Percentiles rank a stretch among this genome's conserved stretches.
These are phyloP conservation scores for Lampropteryx suffumata DNA, from an alignment of 2,888 invertebrate species.

Conservation along the genomic window DNA sequence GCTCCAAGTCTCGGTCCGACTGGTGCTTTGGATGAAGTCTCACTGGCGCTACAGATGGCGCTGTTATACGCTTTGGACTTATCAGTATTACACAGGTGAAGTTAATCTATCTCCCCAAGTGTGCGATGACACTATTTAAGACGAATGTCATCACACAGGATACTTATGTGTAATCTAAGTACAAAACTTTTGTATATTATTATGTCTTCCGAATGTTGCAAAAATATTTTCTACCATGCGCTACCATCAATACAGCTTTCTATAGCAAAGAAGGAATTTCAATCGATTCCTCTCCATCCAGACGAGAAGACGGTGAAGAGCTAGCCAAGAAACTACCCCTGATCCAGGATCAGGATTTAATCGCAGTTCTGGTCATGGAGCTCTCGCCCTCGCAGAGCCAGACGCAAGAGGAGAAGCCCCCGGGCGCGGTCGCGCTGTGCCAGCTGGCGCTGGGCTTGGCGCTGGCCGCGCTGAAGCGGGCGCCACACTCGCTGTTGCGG, in stretches of 20 bases:
- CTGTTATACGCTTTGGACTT: constrained; percentile 92
- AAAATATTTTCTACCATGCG: too few relatives aligned
- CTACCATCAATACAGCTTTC: too few relatives aligned
- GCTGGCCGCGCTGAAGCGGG: constrained; percentile 67
- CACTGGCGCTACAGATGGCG: constrained; percentile 91
- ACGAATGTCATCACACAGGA: too few relatives aligned
- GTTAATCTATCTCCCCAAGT: too few relatives aligned
- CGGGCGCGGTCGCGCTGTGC: constrained; percentile 60
- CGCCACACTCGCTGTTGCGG: constrained; percentile 63
- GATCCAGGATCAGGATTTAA: constrained; percentile 83
- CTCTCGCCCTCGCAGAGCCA: constrained; percentile 57
- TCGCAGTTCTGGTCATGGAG: constrained; percentile 78
- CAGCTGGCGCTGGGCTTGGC: constrained; percentile 65
- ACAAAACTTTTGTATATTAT: too few relatives aligned
- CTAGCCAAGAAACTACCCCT: constrained; percentile 86
- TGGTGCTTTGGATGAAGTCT: constrained; percentile 90
- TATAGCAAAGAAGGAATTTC: too few relatives aligned
- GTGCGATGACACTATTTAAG: too few relatives aligned
- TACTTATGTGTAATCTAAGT: too few relatives aligned
- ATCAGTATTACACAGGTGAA: constrained; percentile 85
- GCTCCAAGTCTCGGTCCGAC: constrained; percentile 76
- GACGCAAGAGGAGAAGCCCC: constrained; percentile 37
- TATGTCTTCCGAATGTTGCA: too few relatives aligned
- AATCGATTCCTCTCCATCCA: constrained; percentile 32
- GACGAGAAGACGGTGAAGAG: constrained; percentile 89